Percentiles rank a stretch among this genome's conserved stretches.
These are phyloP conservation scores for Leucozona laternaria DNA, from an alignment of 2,888 invertebrate genomes.

Conservation along the genomic window DNA sequence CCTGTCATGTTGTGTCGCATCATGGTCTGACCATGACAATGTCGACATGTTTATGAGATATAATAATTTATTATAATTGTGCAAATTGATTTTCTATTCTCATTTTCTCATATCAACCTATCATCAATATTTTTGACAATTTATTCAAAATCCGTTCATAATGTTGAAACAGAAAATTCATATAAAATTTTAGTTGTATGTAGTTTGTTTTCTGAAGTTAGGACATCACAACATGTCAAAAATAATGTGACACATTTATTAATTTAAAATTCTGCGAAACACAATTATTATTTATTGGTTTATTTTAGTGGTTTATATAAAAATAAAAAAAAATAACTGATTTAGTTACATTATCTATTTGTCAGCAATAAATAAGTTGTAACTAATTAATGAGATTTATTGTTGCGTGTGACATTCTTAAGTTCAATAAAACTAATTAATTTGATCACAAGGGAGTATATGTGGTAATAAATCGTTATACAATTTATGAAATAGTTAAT, in stretches of 20 bases:
- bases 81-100: constrained; percentile 49
- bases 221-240: constrained; percentile 1
- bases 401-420: constrained; percentile 11
- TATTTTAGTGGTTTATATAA: background rate
- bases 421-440: constrained; percentile 27
- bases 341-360: constrained; percentile 15
- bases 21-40: constrained; percentile 65
- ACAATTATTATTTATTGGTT: constrained; percentile 26
- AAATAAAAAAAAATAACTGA: background rate
- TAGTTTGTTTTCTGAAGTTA: background rate
- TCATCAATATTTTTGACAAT: background rate
- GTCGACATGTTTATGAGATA: constrained; percentile 65
- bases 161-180: background rate
- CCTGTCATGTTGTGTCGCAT: constrained; percentile 52
- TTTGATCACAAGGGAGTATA: background rate
- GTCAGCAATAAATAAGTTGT: constrained; percentile 26
- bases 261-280: background rate
- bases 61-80: constrained; percentile 49
- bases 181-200: background rate
- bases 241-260: constrained; percentile 6
- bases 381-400: constrained; percentile 22
- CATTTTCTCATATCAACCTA: constrained; percentile 7
- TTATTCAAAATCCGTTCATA: background rate
- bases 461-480: constrained; percentile 12
- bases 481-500: constrained; percentile 4